Percentiles rank a stretch among this genome's conserved stretches.
phyloP scores from a whole-genome alignment of 2,113 vertebrate species.

The Sapayoa aenigma region DNA sequence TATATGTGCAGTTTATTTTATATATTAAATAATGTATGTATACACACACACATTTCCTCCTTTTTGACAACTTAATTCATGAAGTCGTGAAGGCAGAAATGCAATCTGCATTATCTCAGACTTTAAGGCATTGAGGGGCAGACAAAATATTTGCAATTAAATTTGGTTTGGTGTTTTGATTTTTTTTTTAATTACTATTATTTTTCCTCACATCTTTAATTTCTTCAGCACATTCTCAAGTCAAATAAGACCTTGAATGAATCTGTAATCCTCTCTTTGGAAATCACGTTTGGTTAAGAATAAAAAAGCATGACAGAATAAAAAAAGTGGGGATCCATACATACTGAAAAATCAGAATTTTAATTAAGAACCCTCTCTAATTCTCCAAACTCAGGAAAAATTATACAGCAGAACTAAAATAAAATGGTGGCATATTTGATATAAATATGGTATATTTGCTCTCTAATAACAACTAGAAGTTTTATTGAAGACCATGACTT shows the following conservation, averaged over 20 bases:
- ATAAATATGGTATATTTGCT: neutral
- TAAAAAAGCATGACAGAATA: neutral
- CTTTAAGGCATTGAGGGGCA: neutral
- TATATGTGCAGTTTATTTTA: neutral
- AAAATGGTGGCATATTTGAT: neutral
- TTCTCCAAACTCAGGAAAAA: neutral
- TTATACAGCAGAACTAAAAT: neutral
- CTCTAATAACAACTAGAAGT: neutral
- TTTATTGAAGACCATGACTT: neutral
- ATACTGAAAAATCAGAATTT: neutral
- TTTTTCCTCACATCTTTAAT: neutral
- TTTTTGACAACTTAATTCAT: neutral
- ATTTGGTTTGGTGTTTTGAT: neutral
- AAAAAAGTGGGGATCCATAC: neutral
- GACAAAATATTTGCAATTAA: neutral
- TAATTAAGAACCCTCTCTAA: neutral
- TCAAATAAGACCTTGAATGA: neutral
- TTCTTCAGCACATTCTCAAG: neutral
- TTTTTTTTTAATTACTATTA: too few relatives aligned
- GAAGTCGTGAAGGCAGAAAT: neutral
- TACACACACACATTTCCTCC: neutral
- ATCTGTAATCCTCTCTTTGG: neutral
- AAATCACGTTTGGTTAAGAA: neutral
- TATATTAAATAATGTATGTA: neutral
- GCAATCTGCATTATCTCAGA: neutral